These are phyloP conservation scores for Petroica traversi DNA, from an alignment of 2,113 vertebrate genomes.

Conservation along the genomic window DNA sequence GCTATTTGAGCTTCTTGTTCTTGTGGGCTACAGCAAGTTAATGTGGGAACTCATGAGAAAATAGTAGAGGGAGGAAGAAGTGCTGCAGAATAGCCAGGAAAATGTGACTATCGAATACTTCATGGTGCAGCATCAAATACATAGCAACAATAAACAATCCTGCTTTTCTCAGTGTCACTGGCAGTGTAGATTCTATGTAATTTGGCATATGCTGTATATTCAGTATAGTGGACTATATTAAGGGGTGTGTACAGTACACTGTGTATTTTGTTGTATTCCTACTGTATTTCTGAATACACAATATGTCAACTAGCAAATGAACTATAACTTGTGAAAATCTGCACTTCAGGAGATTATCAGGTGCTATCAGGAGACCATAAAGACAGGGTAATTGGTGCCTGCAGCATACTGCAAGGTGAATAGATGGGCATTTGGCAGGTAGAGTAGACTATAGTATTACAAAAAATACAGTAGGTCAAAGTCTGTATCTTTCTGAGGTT, in stretches of 20 bases:
- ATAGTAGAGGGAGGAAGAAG: neutral
- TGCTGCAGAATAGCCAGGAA: neutral
- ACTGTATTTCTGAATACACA: neutral
- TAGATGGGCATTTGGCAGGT: neutral
- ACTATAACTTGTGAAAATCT: neutral
- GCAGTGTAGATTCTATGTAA: neutral
- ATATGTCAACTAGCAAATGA: neutral
- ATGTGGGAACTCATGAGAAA: neutral
- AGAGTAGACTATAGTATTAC: neutral
- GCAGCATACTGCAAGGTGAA: neutral
- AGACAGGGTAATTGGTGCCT: neutral
- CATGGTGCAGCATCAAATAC: neutral
- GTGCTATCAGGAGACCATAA: neutral
- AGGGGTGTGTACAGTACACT: neutral
- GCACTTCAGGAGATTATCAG: no score
- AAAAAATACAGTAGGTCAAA: neutral
- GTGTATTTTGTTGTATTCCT: neutral
- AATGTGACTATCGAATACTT: neutral
- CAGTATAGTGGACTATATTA: neutral
- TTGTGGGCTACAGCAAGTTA: neutral
- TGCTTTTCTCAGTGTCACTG: neutral
- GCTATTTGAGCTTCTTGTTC: neutral
- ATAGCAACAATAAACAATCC: neutral
- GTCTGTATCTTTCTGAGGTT: neutral
- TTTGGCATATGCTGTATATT: neutral